Percentiles rank a stretch among this genome's conserved stretches.
phyloP scores from a whole-genome alignment of 2,113 vertebrate species.

The Centropus bengalensis region DNA sequence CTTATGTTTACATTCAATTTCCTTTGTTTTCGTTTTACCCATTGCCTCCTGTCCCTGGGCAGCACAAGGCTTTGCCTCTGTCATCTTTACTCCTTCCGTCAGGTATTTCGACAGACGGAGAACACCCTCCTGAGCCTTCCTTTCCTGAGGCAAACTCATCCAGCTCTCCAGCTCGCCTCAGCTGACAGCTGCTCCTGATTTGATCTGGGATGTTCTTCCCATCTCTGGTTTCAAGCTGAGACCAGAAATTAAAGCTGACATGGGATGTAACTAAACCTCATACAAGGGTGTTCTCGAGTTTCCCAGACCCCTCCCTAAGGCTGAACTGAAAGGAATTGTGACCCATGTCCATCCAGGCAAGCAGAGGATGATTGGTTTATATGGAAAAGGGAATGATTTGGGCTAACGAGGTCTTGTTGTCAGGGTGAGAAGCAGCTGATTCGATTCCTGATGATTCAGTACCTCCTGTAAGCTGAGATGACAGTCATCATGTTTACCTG shows the following conservation, averaged over 20 bases:
- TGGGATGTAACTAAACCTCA: not conserved
- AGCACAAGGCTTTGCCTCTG: not conserved
- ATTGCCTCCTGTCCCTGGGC: not conserved
- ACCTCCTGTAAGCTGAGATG: not conserved
- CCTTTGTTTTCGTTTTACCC: not conserved
- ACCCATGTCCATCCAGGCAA: fast-evolving
- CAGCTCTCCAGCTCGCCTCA: not conserved
- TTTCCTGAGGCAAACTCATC: not conserved
- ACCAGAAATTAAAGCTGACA: not conserved
- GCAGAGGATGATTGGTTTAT: fast-evolving
- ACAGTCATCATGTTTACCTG: not conserved
- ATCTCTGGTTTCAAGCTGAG: not conserved
- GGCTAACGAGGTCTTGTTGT: not conserved
- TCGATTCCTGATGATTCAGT: not conserved
- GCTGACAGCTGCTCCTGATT: not conserved
- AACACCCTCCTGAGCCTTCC: not conserved
- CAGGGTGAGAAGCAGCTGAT: not conserved
- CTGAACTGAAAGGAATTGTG: not conserved
- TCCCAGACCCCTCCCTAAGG: fast-evolving
- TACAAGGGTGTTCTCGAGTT: fast-evolving
- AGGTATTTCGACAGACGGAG: fast-evolving
- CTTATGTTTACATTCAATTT: not conserved
- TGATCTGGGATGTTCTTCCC: not conserved
- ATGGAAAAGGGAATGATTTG: not conserved
- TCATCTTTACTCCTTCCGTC: not conserved